Evolutionary conservation across 2,113 vertebrate species (phyloP), one percentile per base, ranked within the genome.

Genomic region (Pogona vitticeps): DNA sequence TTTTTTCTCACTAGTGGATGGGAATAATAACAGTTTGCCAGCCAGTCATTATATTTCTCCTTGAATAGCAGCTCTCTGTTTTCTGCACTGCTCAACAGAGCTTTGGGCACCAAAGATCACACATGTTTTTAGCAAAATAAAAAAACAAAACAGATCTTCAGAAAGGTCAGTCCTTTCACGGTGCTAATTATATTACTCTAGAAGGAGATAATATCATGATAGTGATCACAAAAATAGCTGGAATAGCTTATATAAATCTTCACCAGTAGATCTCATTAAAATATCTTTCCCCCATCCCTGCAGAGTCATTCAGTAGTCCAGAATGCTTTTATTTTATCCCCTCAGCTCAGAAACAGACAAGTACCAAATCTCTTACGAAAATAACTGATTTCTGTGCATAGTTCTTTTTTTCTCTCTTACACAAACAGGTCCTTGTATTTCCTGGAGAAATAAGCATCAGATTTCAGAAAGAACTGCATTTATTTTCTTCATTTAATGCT

Each of bases 111-210:
- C 90, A 94, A 90, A 93, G 86, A 91, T 95, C 58, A 71, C 90
- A 94, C 89, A 95, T 95, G 70, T 96, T 96, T 96, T 97, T 97
- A 96, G 96, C 90, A 17, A 17, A 61, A 80, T 80, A 89, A 91
- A 92, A 92, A 96, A 31, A 68, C 5, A 31, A 91, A 94, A 87
- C 91, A 94, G 94, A 92, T 95, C 92, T 95, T 90, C 82, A 90
- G 89, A 97, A 96, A 97, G 96, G 96, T 96, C 96, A 96, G 89
- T 89, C 90, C 93, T 91, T 95, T 95, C 89, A 90, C 88, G 76
- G 92, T 78, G 91, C 93, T 97, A 97, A 97, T 97, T 96, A 97
- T 94, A 96, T 95, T 95, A 89, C 90, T 83, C 77, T 83, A 56
- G 90, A 92, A 95, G 91, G 92, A 92, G 94, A 95, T 96, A 92